phyloP scores from a whole-genome alignment of 2,113 vertebrate genomes.

The Lophotis ruficrista region DNA sequence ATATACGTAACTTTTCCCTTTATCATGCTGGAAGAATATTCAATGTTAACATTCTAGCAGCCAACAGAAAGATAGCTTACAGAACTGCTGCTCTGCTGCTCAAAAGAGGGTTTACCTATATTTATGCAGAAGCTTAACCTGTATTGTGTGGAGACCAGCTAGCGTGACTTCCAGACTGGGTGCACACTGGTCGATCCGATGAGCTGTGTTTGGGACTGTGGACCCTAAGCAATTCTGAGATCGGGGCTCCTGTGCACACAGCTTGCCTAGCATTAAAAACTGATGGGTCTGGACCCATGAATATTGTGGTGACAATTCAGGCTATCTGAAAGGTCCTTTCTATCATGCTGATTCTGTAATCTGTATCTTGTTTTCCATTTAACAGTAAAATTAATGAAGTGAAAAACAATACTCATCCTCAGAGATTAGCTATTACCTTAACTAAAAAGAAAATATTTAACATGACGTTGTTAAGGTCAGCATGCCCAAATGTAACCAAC shows the following conservation, averaged over 20 bases:
- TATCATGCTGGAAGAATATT: background rate
- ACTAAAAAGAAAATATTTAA: slow-evolving; percentile 50
- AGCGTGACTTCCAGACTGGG: background rate
- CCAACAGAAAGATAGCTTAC: background rate
- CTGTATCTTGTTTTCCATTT: background rate
- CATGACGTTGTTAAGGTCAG: background rate
- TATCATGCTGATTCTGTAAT: background rate
- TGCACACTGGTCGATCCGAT: fast-evolving
- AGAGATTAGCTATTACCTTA: background rate
- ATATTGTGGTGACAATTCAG: background rate
- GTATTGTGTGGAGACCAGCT: background rate
- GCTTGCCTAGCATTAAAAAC: background rate
- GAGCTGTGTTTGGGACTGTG: background rate
- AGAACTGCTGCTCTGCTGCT: background rate
- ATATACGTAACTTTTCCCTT: background rate
- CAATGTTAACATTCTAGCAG: background rate
- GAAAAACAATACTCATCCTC: background rate
- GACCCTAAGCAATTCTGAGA: background rate
- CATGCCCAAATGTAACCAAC: background rate
- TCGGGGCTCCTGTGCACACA: fast-evolving
- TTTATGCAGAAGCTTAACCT: background rate
- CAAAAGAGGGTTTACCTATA: background rate
- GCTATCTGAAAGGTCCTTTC: background rate
- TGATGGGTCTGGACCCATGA: background rate
- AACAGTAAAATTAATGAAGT: slow-evolving; percentile 23